phyloP scores from a whole-genome alignment of 2,888 invertebrate species.

The Dimorphilus gyrociliatus region DNA sequence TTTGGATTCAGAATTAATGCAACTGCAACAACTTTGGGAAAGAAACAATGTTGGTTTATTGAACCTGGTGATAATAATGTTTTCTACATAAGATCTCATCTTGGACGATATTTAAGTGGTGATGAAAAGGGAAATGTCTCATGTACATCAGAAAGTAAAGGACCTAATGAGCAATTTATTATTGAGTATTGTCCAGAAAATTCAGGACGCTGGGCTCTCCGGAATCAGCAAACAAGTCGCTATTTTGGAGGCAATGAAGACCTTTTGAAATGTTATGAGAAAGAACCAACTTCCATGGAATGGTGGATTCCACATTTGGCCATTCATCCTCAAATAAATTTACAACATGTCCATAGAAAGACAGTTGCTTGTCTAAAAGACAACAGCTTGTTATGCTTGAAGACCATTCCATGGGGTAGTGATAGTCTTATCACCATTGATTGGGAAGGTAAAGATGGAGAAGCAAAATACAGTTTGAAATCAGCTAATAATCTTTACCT shows the following conservation, averaged over 20 bases:
- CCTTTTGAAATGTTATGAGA: constrained; percentile 78
- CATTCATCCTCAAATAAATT: constrained; percentile 81
- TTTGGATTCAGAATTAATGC: constrained; percentile 95
- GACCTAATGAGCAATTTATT: constrained; percentile 57
- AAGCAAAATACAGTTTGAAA: constrained; percentile 85
- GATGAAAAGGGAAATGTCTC: constrained; percentile 90
- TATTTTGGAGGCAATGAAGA: constrained; percentile 79
- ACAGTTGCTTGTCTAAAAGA: no score
- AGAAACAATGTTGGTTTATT: constrained; percentile 78
- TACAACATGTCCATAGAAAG: constrained; percentile 76
- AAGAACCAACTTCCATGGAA: constrained; percentile 63
- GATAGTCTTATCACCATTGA: constrained; percentile 84
- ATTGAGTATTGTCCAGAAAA: constrained; percentile 50
- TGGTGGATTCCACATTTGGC: constrained; percentile 87
- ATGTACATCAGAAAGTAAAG: constrained; percentile 56
- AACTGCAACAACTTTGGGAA: constrained; percentile 78
- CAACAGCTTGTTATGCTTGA: no score
- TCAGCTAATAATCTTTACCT: constrained; percentile 75
- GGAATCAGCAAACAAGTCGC: constrained; percentile 55
- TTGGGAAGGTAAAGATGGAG: constrained; percentile 61
- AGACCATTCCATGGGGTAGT: constrained; percentile 90
- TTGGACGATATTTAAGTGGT: constrained; percentile 69
- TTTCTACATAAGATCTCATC: constrained; percentile 72
- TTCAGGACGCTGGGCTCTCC: constrained; percentile 57
- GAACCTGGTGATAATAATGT: no score